A percentile compares a stretch with the other conserved stretches of the same genome.
Evolutionary conservation across 2,113 vertebrate species (phyloP).

Genomic region (Alaudala cheleensis): DNA sequence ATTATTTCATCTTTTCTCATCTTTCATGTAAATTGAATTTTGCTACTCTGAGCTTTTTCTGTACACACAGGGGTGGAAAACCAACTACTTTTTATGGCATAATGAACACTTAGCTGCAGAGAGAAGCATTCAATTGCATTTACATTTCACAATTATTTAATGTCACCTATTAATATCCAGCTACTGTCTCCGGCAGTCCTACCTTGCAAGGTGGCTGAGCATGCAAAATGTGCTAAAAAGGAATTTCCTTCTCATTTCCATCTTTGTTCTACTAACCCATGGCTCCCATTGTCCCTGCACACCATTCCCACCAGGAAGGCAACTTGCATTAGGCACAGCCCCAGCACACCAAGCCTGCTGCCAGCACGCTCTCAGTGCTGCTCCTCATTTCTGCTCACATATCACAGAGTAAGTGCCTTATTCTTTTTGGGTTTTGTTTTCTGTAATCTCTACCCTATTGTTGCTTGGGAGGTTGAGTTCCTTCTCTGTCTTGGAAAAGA

Average conservation of each 20-base stretch:
- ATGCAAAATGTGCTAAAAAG: constrained; percentile 19
- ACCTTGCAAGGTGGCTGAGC: not conserved
- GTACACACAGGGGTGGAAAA: not conserved
- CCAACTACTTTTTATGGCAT: constrained; percentile 20
- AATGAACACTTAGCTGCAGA: constrained; percentile 28
- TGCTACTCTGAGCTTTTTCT: constrained; percentile 20
- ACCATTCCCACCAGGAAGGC: not conserved
- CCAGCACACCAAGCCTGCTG: not conserved
- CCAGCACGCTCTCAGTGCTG: fast-evolving
- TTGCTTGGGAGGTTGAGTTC: not conserved
- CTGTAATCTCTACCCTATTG: not conserved
- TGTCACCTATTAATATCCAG: constrained; percentile 56
- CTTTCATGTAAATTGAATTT: constrained; percentile 46
- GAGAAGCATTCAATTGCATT: constrained; percentile 23
- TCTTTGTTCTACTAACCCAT: not conserved
- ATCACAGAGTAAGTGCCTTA: not conserved
- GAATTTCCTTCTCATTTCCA: constrained; percentile 44
- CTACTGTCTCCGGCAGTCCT: not conserved
- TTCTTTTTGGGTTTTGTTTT: not conserved
- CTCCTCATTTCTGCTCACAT: not conserved
- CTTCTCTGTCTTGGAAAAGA: not conserved
- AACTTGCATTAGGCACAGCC: not conserved
- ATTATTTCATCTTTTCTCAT: constrained; percentile 56
- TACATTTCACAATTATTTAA: constrained; percentile 52
- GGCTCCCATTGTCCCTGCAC: not conserved